These are phyloP conservation scores for Anolis carolinensis DNA, from an alignment of 2,113 vertebrate genomes.

Conservation along the genomic window DNA sequence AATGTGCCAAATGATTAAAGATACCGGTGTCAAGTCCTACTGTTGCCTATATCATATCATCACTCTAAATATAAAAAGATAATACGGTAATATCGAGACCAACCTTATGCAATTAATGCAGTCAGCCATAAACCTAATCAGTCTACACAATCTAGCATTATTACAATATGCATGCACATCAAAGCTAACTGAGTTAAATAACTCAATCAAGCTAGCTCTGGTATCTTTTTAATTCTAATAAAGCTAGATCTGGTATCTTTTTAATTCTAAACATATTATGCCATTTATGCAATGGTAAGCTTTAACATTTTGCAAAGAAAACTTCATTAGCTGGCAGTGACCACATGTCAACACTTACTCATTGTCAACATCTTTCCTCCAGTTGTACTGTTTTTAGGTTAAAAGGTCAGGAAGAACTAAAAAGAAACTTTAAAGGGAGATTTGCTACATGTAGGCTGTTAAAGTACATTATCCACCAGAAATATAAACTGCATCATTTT, in stretches of 20 bases:
- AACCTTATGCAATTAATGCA: background rate
- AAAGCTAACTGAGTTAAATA: background rate
- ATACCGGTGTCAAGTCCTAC: background rate
- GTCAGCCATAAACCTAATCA: background rate
- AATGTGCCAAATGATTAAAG: background rate
- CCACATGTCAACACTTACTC: too few species aligned
- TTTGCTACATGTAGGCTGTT: too few species aligned
- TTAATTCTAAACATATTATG: background rate
- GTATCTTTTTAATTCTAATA: background rate
- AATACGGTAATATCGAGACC: background rate
- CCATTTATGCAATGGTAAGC: background rate
- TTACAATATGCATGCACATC: background rate
- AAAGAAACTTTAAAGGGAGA: too few species aligned
- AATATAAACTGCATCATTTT: too few species aligned
- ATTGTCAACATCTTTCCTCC: too few species aligned
- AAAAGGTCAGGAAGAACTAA: too few species aligned
- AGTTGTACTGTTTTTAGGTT: too few species aligned
- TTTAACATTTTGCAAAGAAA: background rate
- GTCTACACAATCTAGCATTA: background rate
- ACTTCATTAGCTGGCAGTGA: too few species aligned
- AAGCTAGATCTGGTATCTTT: background rate
- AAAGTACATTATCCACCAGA: too few species aligned
- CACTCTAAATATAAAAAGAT: background rate
- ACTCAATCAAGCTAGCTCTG: background rate
- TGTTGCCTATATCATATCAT: background rate